Conservation (phyloP, 2,113 vertebrate species). For the Albula goreensis region DNA sequence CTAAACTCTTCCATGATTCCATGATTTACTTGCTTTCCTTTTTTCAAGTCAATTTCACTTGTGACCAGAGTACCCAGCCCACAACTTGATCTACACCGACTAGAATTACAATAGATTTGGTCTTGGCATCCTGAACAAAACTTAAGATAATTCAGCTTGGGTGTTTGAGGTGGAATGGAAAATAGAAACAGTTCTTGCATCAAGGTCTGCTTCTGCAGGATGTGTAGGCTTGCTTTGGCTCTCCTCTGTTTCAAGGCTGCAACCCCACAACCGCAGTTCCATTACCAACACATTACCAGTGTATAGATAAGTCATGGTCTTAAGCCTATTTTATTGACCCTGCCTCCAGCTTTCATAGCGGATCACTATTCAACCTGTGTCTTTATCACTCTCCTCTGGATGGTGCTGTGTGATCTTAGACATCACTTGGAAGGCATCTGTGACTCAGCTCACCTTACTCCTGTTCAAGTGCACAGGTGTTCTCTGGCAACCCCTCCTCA, state of each 20-base stretch:
- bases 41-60: no score
- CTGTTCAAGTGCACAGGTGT: neutral
- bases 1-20: no score
- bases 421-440: neutral
- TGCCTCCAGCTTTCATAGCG: no score
- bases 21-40: no score
- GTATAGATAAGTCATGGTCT: no score
- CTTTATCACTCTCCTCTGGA: neutral
- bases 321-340: no score
- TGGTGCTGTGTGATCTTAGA: neutral
- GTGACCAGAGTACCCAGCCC: no score
- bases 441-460: neutral
- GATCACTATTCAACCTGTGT: no score
- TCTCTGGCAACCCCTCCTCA: no score
- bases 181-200: neutral
- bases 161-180: neutral
- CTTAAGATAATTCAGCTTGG: neutral
- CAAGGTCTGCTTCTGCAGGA: neutral
- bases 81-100: no score
- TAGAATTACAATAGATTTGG: neutral
- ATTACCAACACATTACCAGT: neutral
- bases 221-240: neutral
- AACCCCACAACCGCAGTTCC: neutral
- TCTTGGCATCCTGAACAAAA: neutral
- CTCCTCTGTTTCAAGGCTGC: no score